These are phyloP conservation scores for Drosophila antonietae DNA, from an alignment of 2,888 invertebrate species.

Conservation along the genomic window DNA sequence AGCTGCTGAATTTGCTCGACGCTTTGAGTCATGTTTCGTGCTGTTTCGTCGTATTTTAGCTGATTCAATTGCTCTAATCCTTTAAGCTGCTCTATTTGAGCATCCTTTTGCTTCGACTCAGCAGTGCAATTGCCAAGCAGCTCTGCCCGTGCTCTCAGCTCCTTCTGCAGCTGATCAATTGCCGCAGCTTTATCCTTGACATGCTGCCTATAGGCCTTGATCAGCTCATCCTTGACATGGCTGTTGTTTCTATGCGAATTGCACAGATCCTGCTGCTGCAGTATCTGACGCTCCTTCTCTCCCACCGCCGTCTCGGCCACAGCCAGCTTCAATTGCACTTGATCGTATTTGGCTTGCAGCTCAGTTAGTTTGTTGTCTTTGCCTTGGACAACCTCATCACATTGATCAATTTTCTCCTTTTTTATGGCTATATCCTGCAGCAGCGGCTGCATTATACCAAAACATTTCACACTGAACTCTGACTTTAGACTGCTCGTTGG, in stretches of 20 bases:
- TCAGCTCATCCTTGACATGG: slow-evolving; percentile 8
- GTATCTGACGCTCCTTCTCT: slow-evolving; percentile 2
- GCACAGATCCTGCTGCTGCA: slow-evolving; percentile 4
- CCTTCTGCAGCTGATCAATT: neutral
- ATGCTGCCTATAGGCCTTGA: neutral
- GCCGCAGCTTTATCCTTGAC: neutral
- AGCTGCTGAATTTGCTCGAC: neutral
- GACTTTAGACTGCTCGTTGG: neutral
- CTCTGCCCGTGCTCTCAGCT: neutral
- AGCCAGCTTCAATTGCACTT: neutral
- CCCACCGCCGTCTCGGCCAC: neutral
- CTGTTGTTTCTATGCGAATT: slow-evolving; percentile 3
- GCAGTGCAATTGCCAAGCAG: neutral
- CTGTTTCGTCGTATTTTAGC: neutral
- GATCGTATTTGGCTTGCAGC: neutral
- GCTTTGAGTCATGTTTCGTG: neutral
- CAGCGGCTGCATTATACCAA: slow-evolving; percentile 4
- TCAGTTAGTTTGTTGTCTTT: neutral
- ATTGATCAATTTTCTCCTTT: slow-evolving; percentile 8
- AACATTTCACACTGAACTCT: slow-evolving; percentile 12
- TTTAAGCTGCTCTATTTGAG: neutral
- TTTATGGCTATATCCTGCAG: neutral
- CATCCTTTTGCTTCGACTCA: neutral
- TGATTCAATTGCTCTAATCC: neutral
- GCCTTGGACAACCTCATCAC: neutral